Evolutionary conservation across 53 echinoderm and acorn worm species (phyloP).

Genomic region (Arbacia lixula): DNA sequence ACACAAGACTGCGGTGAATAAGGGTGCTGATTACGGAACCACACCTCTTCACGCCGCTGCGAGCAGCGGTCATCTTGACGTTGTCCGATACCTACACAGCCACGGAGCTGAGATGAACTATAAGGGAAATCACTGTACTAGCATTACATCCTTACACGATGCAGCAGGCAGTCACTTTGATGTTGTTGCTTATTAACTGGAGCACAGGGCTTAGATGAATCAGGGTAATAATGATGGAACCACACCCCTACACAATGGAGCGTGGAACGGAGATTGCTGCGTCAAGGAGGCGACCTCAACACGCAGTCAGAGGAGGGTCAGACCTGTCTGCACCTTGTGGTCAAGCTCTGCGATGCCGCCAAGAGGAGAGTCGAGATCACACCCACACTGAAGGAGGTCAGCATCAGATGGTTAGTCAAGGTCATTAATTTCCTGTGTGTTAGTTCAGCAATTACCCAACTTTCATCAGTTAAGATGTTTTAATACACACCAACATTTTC

Average conservation of each 20-base stretch:
- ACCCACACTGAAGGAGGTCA: no score
- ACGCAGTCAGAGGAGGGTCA: no score
- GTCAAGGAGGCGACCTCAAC: no score
- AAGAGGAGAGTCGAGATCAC: no score
- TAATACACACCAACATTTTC: no score
- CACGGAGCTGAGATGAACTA: background rate
- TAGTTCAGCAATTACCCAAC: no score
- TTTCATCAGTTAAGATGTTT: no score
- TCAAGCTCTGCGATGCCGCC: no score
- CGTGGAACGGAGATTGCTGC: background rate
- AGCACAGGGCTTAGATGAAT: conserved; percentile 1
- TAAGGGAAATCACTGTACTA: background rate
- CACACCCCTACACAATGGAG: background rate
- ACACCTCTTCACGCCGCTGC: conserved; percentile 1
- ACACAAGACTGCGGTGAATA: background rate
- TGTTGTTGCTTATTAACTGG: background rate
- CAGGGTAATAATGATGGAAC: background rate
- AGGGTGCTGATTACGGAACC: background rate
- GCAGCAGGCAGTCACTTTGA: background rate
- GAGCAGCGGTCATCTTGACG: background rate
- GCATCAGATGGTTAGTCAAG: no score
- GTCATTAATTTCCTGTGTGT: no score
- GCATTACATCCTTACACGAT: background rate
- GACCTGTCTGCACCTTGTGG: no score
- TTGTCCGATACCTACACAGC: background rate